A percentile compares a stretch with the other conserved stretches of the same genome.
Conservation (phyloP, 2,888 invertebrate genomes). For the Synergus japonicus region DNA sequence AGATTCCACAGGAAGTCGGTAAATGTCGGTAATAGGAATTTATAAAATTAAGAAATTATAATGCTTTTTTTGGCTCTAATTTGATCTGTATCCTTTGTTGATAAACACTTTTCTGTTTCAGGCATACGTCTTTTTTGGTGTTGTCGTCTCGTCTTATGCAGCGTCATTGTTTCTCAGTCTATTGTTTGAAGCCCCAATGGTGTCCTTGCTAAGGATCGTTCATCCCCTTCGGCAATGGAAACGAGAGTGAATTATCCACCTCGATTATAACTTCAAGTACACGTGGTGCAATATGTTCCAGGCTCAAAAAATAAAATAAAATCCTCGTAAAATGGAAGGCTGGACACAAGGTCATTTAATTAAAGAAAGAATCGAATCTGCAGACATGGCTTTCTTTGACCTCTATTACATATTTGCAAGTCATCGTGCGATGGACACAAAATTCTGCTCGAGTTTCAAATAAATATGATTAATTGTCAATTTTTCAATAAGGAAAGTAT, state of each 20-base stretch:
- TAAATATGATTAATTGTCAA: neutral
- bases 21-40: no score
- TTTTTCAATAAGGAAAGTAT: neutral
- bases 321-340: neutral
- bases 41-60: no score
- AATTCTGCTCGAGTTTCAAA: neutral
- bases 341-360: neutral
- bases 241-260: conserved; percentile 43
- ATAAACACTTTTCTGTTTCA: conserved; percentile 65
- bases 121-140: conserved; percentile 80
- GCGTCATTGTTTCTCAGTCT: conserved; percentile 79
- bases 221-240: conserved; percentile 73
- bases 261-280: neutral
- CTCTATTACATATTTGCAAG: neutral
- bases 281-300: neutral
- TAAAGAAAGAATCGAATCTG: neutral
- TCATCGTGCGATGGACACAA: neutral
- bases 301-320: no score
- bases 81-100: no score
- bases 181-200: conserved; percentile 82
- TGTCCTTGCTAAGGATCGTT: conserved; percentile 79
- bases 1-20: no score
- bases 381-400: neutral
- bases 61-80: no score
- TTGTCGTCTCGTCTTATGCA: conserved; percentile 75